A percentile compares a stretch with the other conserved stretches of the same genome.
Conservation (phyloP, 1,140 invertebrate species). For the Drosophila watanabei region DNA sequence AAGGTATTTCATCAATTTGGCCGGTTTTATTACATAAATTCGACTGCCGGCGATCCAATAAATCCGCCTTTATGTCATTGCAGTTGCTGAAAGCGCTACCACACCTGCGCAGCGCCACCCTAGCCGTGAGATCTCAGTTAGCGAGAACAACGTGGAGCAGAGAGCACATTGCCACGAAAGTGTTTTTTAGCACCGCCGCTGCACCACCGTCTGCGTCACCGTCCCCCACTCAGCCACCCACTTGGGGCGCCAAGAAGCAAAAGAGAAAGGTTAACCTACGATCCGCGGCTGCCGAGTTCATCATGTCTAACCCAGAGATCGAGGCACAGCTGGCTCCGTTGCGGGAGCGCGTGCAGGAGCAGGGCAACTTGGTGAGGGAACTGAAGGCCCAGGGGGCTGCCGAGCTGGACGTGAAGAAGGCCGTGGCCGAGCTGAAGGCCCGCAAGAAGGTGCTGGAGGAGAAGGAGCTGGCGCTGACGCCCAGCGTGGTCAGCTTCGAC, state of each 20-base stretch:
- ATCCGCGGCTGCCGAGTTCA: constrained; percentile 72
- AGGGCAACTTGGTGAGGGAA: constrained; percentile 96
- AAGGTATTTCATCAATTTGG: constrained; percentile 62
- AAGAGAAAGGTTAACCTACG: constrained; percentile 89
- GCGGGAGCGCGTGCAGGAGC: constrained; percentile 95
- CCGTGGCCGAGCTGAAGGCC: constrained; percentile 96
- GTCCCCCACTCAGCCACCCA: constrained; percentile 15
- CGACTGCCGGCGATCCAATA: constrained; percentile 18
- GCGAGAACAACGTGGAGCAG: constrained; percentile 54
- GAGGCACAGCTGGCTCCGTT: constrained; percentile 94
- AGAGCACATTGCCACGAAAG: constrained; percentile 68
- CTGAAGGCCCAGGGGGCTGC: constrained; percentile 94
- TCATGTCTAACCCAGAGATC: constrained; percentile 92
- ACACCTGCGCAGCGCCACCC: constrained; percentile 44
- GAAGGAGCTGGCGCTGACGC: constrained; percentile 94
- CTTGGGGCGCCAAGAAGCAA: constrained; percentile 91
- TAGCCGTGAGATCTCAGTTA: constrained; percentile 30
- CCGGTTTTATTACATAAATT: constrained; percentile 74
- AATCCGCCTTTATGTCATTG: constrained; percentile 66
- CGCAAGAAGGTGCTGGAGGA: constrained; percentile 97
- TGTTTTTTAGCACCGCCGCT: constrained; percentile 47
- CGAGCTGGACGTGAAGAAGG: constrained; percentile 96
- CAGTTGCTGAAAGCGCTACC: constrained; percentile 68
- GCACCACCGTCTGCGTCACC: constrained; percentile 6
- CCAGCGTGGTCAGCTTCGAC: constrained; percentile 92